Evolutionary conservation across 2,113 vertebrate species (phyloP).

Genomic region (Daphoenositta chrysoptera): DNA sequence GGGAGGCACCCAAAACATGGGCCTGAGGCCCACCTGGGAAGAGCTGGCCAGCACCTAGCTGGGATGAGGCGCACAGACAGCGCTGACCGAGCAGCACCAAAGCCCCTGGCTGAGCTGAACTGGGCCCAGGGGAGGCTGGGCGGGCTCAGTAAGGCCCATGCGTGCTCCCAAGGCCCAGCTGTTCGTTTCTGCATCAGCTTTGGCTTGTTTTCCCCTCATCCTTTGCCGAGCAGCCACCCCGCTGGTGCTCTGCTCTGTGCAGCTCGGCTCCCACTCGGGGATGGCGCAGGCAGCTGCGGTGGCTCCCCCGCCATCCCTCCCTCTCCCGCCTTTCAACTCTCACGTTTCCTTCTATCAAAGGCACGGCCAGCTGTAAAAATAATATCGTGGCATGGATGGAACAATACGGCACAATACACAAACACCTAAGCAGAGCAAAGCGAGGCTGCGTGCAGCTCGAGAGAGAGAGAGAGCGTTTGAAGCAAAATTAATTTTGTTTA

Average conservation of each 20-base stretch:
- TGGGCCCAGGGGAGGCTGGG: background rate
- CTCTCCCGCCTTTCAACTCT: background rate
- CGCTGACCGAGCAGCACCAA: background rate
- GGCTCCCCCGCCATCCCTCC: background rate
- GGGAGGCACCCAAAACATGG: accelerated
- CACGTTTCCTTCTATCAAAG: conserved; percentile 4
- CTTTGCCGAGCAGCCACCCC: background rate
- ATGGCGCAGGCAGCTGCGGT: background rate
- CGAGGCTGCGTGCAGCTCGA: accelerated
- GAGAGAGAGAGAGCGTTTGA: background rate
- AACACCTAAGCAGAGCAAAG: conserved; percentile 1
- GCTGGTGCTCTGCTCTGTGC: background rate
- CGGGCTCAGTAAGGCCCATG: background rate
- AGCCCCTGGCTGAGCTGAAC: background rate
- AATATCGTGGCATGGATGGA: conserved; percentile 1
- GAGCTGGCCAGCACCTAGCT: accelerated
- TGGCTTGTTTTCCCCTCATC: background rate
- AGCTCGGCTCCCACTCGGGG: background rate
- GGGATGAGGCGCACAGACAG: accelerated
- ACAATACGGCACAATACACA: background rate
- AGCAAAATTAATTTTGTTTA: background rate
- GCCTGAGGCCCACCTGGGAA: background rate
- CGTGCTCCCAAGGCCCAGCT: background rate
- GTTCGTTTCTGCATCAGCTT: background rate
- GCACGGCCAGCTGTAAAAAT: conserved; percentile 57